Base-by-base conservation (phyloP, 2,888 invertebrate genomes). In the Microplitis deprimator region DNA sequence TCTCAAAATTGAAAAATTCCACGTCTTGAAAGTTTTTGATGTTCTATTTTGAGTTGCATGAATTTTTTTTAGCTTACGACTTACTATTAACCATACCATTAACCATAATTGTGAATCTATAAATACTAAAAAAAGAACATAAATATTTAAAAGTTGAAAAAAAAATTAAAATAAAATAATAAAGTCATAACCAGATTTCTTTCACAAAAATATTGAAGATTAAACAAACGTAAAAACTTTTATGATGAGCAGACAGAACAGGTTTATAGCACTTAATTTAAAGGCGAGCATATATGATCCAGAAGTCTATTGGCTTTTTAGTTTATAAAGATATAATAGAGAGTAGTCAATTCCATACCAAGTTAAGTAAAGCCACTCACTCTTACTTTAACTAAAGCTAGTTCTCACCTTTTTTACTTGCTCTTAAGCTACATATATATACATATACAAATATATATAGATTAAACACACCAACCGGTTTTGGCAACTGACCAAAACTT, bases 201-300 rank as follows among this genome's bases (percentile, higher is more conserved):
- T 17, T 62, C 16, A 17, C 16, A 17, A 40, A 38, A 40, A 64
- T n/a, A 65, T n/a, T 29, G 16, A 4, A 41, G 65, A 41, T 7
- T 38, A 41, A 64, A 13, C 16, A 29, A n/a, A 41, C 29, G 16
- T 39, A 68, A 68, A 68, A 68, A 68, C 7, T 70, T 38, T 41
- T 13, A 29, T 70, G 70, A 70, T 59, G 70, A 70, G 59, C 71
- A 41, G 69, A 75, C 68, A 75, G 75, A 29, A 73, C 59, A 80
- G 77, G 72, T 78, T 84, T 85, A 85, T 84, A 85, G 84, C 82
- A 83, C 84, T 83, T 85, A 84, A 87, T 87, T 86, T 87, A 85
- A 87, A 86, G 84, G 81, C 84, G 83, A 84, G 83, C 82, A 82
- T 50, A 50, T 81, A 83, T 84, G 85, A 85, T 84, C 85, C 85